Evolutionary conservation across 2,113 vertebrate species (phyloP).

Genomic region (Chelonoidis abingdonii): DNA sequence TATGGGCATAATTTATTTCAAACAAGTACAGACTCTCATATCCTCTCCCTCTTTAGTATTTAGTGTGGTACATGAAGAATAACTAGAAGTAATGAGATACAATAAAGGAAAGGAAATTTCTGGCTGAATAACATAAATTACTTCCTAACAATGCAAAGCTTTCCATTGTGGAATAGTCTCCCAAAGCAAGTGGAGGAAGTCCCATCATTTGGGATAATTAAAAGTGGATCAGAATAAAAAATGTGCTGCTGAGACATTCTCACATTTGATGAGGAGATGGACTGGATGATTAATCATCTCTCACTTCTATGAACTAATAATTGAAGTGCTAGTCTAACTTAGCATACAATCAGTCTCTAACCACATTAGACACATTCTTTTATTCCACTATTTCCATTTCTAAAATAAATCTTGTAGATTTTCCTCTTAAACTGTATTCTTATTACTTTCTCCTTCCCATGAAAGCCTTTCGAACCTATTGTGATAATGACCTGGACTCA

Average conservation of each 20-base stretch:
- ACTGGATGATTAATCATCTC: background rate
- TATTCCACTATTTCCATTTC: background rate
- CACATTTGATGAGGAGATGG: background rate
- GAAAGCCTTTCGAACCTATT: background rate
- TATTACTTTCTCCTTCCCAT: background rate
- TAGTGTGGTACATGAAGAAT: background rate
- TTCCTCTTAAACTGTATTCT: background rate
- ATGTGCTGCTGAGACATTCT: background rate
- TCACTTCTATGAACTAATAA: background rate
- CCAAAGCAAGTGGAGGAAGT: background rate
- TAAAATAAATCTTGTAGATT: background rate
- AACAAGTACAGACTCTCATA: background rate
- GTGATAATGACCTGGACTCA: background rate
- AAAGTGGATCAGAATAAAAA: background rate
- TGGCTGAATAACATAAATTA: background rate
- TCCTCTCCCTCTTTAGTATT: background rate
- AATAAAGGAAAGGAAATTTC: background rate
- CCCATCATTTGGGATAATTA: background rate
- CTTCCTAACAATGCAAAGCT: background rate
- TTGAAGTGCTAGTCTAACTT: background rate
- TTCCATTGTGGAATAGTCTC: background rate
- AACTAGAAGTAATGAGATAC: background rate
- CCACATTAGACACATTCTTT: background rate
- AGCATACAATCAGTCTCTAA: background rate
- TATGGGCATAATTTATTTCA: background rate